Conservation (phyloP, 2,113 vertebrate genomes). For the Saccopteryx leptura region DNA sequence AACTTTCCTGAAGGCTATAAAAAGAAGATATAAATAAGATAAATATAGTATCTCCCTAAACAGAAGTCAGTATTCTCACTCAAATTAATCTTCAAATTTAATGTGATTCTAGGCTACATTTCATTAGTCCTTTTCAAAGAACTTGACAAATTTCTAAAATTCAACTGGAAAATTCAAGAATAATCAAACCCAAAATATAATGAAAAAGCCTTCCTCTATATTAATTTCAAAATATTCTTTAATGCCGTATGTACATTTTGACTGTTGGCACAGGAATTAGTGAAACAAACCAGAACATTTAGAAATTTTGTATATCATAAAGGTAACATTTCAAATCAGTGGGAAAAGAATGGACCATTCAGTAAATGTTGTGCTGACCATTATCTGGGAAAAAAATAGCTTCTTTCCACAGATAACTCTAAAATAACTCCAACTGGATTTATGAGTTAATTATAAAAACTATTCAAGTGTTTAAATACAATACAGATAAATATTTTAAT, state of each 20-base stretch:
- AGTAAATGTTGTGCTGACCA: not conserved
- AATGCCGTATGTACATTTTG: not conserved
- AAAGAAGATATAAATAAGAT: conserved; percentile 41
- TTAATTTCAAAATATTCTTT: not conserved
- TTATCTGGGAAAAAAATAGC: not conserved
- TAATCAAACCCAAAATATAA: conserved; percentile 3
- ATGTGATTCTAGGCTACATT: not conserved
- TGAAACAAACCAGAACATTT: conserved; percentile 13
- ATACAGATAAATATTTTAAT: not conserved
- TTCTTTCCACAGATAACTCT: not conserved
- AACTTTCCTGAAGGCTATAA: conserved; percentile 1
- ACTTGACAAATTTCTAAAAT: conserved; percentile 48
- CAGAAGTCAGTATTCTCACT: not conserved
- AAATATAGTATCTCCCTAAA: not conserved
- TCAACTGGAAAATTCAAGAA: not conserved
- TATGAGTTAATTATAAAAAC: conserved; percentile 38
- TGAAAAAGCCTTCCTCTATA: not conserved
- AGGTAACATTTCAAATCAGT: not conserved
- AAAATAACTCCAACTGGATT: not conserved
- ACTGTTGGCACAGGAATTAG: not conserved
- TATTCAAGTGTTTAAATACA: not conserved
- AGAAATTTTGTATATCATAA: not conserved
- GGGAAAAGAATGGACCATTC: not conserved
- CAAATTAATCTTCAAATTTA: conserved; percentile 8
- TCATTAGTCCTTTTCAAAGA: not conserved